Evolutionary conservation across 2,113 vertebrate species (phyloP), one percentile per base, ranked within the genome.

Genomic region (Caranx melampygus): DNA sequence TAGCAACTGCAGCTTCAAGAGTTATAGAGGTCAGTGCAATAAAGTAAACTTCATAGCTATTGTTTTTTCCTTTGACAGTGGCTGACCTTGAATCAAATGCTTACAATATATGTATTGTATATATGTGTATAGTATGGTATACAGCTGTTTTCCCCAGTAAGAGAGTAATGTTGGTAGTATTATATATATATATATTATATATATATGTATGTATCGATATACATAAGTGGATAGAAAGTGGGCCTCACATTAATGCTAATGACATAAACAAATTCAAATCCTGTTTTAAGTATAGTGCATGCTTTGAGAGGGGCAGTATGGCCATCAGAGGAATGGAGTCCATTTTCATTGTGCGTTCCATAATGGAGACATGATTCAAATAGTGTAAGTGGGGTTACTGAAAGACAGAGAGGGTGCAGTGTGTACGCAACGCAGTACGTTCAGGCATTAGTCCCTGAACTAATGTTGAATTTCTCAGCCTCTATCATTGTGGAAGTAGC

Each of bases 281-380:
- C 37, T 78, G 75, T 78, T 87, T 84, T 77, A 75, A 88, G 84
- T 78, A 72, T 35, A 76, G 76, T 44, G 55, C 54, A 55, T 59
- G 72, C 51, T 74, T 21, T 78, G 68, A 63, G 74, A 65, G 85
- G 15, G 72, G 81, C 86, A 67, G 72, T 76, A 77, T 75, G 81
- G 77, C 65, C 35, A 59, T 69, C 69, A 81, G 86, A 88, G 87
- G 75, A 77, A 89, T 71, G 33, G 67, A 88, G 78, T 80, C 72
- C 84, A 77, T 83, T 86, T 86, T 87, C 71, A 82, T 70, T 90
- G 73, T 76, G 69, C 75, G 57, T 75, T 69, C 58, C 40, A 47
- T 87, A 92, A 90, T 90, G 57, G 80, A 82, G 77, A 86, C 64
- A 78, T 54, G 33, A 82, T 68, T 84, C 90, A 92, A 90, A 92